These are phyloP conservation scores for Pleuronectes platessa DNA, from an alignment of 2,113 vertebrate species.

Conservation along the genomic window DNA sequence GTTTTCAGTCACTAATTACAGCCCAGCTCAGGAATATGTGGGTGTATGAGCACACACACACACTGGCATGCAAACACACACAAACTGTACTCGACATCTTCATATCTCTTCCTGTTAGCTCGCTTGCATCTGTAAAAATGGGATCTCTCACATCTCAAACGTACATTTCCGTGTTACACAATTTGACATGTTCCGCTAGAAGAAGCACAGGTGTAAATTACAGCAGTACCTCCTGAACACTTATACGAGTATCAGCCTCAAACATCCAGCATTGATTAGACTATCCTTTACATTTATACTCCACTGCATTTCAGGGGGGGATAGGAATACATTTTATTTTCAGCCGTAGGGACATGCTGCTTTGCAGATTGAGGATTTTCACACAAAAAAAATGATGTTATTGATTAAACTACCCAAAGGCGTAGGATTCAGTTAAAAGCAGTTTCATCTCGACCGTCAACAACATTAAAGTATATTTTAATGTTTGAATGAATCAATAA, in stretches of 20 bases:
- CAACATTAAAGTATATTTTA: too few relatives aligned
- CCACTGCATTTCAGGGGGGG: not conserved
- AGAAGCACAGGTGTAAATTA: not conserved
- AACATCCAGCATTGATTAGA: not conserved
- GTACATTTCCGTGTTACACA: not conserved
- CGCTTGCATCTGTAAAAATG: not conserved
- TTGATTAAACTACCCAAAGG: too few relatives aligned
- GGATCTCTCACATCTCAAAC: not conserved
- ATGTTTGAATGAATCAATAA: too few relatives aligned
- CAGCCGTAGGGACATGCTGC: not conserved
- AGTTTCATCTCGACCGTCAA: too few relatives aligned
- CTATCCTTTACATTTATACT: not conserved
- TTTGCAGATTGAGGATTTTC: not conserved
- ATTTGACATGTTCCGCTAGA: not conserved
- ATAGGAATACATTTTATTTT: not conserved
- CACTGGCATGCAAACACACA: not conserved
- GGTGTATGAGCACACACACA: not conserved
- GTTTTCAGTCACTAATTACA: constrained; percentile 42
- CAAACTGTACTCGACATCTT: not conserved
- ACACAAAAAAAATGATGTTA: too few relatives aligned
- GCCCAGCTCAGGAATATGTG: not conserved
- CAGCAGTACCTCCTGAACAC: not conserved
- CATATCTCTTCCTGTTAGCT: not conserved
- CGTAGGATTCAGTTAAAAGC: too few relatives aligned
- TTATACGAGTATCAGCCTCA: not conserved